phyloP scores from a whole-genome alignment of 2,113 vertebrate species.

The Chitala chitala region DNA sequence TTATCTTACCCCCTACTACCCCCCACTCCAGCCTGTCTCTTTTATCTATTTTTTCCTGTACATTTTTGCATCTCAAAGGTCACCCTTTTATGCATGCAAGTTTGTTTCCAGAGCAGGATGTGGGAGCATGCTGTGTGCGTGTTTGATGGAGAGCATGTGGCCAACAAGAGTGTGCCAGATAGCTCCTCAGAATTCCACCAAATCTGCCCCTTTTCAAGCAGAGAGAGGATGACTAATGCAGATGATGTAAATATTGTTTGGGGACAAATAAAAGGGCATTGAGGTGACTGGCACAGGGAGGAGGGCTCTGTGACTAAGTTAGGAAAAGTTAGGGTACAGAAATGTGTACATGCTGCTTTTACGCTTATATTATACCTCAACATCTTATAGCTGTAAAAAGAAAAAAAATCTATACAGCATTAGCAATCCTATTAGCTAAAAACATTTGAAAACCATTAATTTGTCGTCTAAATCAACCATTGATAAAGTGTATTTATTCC shows the following conservation, averaged over 20 bases:
- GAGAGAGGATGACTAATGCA: slow-evolving; percentile 23
- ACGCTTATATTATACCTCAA: neutral
- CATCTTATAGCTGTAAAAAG: neutral
- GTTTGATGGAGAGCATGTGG: slow-evolving; percentile 5
- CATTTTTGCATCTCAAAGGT: slow-evolving; percentile 18
- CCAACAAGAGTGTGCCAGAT: slow-evolving; percentile 7
- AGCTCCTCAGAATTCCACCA: slow-evolving; percentile 16
- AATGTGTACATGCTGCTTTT: neutral
- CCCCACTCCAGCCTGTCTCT: slow-evolving; percentile 15
- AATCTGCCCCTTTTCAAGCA: slow-evolving; percentile 17
- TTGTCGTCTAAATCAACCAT: slow-evolving; percentile 27
- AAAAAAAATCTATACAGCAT: neutral
- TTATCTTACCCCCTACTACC: slow-evolving; percentile 21
- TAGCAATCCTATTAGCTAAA: slow-evolving; percentile 2
- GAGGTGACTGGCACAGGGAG: neutral
- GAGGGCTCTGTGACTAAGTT: neutral
- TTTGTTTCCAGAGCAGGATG: slow-evolving; percentile 27
- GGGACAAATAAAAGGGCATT: neutral
- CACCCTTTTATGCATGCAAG: slow-evolving; percentile 28
- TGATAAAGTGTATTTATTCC: slow-evolving; percentile 63
- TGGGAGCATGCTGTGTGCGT: slow-evolving; percentile 17
- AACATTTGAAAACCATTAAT: slow-evolving; percentile 24
- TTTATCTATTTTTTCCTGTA: slow-evolving; percentile 23
- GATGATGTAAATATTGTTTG: slow-evolving; percentile 17
- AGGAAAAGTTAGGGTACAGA: neutral